phyloP scores from a whole-genome alignment of 2,888 invertebrate genomes.

The Amiota minor region DNA sequence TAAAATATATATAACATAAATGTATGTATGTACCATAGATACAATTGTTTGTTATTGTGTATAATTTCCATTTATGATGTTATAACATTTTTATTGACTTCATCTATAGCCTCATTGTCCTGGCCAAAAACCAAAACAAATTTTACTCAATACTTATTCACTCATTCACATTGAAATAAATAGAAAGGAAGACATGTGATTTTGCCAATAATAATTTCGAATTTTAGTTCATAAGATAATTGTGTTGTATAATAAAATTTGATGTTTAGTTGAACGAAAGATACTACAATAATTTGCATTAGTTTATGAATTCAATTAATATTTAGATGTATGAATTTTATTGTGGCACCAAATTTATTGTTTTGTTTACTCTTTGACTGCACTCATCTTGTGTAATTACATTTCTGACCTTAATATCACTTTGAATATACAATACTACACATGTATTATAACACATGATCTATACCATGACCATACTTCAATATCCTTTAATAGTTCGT shows the following conservation, averaged over 20 bases:
- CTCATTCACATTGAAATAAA: neutral
- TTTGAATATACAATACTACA: too few species aligned
- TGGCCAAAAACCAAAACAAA: neutral
- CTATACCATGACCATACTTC: too few species aligned
- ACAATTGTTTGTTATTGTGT: constrained; percentile 19
- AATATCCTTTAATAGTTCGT: too few species aligned
- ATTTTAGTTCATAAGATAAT: constrained; percentile 40
- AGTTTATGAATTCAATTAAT: constrained; percentile 47
- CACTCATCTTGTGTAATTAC: too few species aligned
- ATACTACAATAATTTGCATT: neutral
- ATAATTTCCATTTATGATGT: constrained; percentile 43
- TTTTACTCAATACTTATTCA: neutral
- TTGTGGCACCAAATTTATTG: constrained; percentile 37
- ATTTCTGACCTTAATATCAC: too few species aligned
- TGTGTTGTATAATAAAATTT: constrained; percentile 32
- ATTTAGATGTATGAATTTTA: constrained; percentile 33
- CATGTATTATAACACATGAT: too few species aligned
- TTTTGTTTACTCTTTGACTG: constrained; percentile 29
- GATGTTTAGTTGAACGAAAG: too few species aligned
- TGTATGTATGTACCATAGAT: too few species aligned
- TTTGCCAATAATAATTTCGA: constrained; percentile 48
- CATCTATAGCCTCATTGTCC: constrained; percentile 25
- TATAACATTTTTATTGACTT: constrained; percentile 54
- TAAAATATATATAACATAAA: neutral
- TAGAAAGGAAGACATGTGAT: neutral